Evolutionary conservation across 2,113 vertebrate species (phyloP), one percentile per base, ranked within the genome.

Genomic region (Etia nguti): DNA sequence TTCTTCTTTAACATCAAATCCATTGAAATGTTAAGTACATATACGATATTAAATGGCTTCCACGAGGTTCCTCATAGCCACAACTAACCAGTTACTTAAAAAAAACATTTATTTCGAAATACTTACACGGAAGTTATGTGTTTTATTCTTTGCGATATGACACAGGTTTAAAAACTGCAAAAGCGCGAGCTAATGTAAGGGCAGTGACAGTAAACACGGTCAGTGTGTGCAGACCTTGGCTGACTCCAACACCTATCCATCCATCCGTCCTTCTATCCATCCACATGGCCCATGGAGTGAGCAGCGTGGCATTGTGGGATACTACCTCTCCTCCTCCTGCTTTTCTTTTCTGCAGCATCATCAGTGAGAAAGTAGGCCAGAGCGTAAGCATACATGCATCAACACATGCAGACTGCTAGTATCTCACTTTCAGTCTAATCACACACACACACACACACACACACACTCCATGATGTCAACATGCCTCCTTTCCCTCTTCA

Each of bases 331-430:
- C 85, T 91, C 88, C 38, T 93, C 26, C 70, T 50, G 38, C 65
- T 73, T 86, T 60, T 50, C 88, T 79, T 92, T 92, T 93, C 86
- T 92, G 93, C 92, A 92, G 87, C 92, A 93, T 95, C 95, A 94
- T 90, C 90, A 93, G 82, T 89, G 83, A 89, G 88, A 93, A 95
- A 94, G 92, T 95, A 93, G 95, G 92, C 86, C 95, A 95, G 90
- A 80, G 90, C 84, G 88, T 90, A 92, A 90, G 85, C 73, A 12
- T 29, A 31, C 92, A 79, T 62, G n/a, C 88, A 54, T 56, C 2
- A 8, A 50, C 84, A 38, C 83, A 82, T 34, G 56, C 82, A 75
- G 29, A 3, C 68, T 80, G 50, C 77, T 85, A 59, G 82, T 24
- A 59, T 85, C 75, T 88, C 86, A 48, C 65, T 80, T 79, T 86